phyloP scores from a whole-genome alignment of 2,797 vertebrate genomes.

The Xenops minutus region DNA sequence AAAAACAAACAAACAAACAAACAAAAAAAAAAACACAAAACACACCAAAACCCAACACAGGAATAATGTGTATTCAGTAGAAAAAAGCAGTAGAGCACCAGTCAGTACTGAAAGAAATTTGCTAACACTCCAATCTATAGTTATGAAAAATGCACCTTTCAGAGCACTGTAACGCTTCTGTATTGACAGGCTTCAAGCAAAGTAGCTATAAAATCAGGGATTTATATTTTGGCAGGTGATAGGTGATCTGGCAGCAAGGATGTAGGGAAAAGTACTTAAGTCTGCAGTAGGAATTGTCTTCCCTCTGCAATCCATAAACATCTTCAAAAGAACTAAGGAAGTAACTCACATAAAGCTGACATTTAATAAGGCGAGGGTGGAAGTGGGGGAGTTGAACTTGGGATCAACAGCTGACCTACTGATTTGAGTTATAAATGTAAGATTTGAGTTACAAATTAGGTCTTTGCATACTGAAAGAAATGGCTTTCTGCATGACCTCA shows the following conservation, averaged over 20 bases:
- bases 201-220: background rate
- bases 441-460: background rate
- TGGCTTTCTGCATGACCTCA: background rate
- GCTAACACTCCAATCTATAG: background rate
- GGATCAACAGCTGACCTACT: background rate
- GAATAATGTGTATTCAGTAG: background rate
- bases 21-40: background rate
- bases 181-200: background rate
- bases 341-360: background rate
- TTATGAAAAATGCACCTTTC: background rate
- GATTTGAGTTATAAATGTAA: background rate
- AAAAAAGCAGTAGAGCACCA: background rate
- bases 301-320: background rate
- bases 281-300: background rate
- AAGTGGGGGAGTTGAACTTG: rapidly evolving
- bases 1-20: too few species aligned
- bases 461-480: background rate
- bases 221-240: background rate
- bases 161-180: rapidly evolving
- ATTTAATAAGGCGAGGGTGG: background rate
- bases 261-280: background rate
- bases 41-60: background rate
- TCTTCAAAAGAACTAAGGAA: background rate
- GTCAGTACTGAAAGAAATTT: background rate
- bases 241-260: background rate